These are phyloP conservation scores for Pantherophis guttatus DNA, from an alignment of 2,113 vertebrate species.

Conservation along the genomic window DNA sequence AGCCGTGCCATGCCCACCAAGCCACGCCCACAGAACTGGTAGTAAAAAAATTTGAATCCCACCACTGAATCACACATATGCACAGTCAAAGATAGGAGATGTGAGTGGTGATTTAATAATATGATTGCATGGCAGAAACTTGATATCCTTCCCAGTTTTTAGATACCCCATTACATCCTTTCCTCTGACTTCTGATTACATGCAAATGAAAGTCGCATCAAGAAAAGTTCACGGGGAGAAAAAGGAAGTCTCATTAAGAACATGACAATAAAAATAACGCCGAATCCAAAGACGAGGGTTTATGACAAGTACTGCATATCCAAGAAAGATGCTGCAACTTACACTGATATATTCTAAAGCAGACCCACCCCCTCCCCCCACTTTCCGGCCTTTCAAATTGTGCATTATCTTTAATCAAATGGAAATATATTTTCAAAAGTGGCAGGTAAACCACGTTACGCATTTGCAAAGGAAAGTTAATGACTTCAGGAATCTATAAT, in stretches of 20 bases:
- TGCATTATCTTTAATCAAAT: slow-evolving; percentile 49
- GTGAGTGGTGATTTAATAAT: slow-evolving; percentile 22
- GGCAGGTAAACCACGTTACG: slow-evolving; percentile 21
- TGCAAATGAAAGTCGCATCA: slow-evolving; percentile 64
- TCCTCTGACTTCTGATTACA: slow-evolving; percentile 70
- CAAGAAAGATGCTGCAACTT: slow-evolving; percentile 12
- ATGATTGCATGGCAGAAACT: slow-evolving; percentile 49
- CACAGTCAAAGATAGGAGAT: not conserved
- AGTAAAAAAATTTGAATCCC: too few relatives aligned
- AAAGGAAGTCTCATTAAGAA: slow-evolving; percentile 69
- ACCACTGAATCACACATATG: not conserved
- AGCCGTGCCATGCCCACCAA: too few relatives aligned
- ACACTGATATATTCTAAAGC: slow-evolving; percentile 29
- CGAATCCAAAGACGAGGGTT: slow-evolving; percentile 19
- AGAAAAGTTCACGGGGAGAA: slow-evolving; percentile 62
- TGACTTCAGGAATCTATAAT: slow-evolving; percentile 44
- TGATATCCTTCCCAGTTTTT: slow-evolving; percentile 46
- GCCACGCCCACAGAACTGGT: too few relatives aligned
- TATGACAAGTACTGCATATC: slow-evolving; percentile 38
- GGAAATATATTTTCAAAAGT: slow-evolving; percentile 23
- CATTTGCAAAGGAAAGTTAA: slow-evolving; percentile 41
- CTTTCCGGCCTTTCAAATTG: slow-evolving; percentile 15
- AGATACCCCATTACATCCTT: slow-evolving; percentile 59
- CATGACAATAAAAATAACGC: slow-evolving; percentile 47
- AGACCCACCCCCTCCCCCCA: not conserved